Evolutionary conservation across 1,140 invertebrate genomes (phyloP).

Genomic region (Drosophila suzukii): DNA sequence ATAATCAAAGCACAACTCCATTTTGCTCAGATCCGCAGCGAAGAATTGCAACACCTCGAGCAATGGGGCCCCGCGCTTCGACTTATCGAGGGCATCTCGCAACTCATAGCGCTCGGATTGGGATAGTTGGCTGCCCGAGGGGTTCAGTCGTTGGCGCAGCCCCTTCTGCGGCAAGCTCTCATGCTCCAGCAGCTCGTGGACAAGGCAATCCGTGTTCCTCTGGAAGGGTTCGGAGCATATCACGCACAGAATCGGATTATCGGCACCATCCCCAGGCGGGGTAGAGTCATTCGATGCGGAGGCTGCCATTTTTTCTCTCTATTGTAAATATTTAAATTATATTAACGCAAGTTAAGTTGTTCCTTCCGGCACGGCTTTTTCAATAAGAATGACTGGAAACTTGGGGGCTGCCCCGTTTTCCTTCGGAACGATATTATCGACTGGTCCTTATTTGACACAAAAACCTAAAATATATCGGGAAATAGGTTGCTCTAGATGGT

Average conservation of each 20-base stretch:
- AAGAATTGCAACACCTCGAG: slow-evolving; percentile 43
- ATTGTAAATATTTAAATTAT: too few species aligned
- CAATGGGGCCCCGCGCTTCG: slow-evolving; percentile 41
- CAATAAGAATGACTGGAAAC: slow-evolving; percentile 10
- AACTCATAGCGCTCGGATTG: slow-evolving; percentile 49
- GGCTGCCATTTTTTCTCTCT: slow-evolving; percentile 40
- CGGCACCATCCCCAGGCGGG: background rate
- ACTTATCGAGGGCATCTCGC: slow-evolving; percentile 11
- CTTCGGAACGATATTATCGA: background rate
- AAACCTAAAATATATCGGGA: too few species aligned
- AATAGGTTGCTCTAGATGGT: too few species aligned
- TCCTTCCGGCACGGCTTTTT: slow-evolving; percentile 7
- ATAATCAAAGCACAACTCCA: slow-evolving; percentile 39
- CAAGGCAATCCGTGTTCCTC: slow-evolving; percentile 55
- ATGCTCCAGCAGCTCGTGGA: slow-evolving; percentile 63
- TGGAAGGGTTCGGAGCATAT: slow-evolving; percentile 53
- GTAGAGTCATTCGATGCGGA: slow-evolving; percentile 20
- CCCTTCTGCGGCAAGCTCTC: slow-evolving; percentile 50
- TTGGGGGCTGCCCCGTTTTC: slow-evolving; percentile 26
- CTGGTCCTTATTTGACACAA: too few species aligned
- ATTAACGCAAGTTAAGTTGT: too few species aligned
- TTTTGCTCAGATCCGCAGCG: slow-evolving; percentile 28
- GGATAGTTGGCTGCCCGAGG: slow-evolving; percentile 18
- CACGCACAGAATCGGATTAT: slow-evolving; percentile 43
- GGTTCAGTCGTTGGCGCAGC: slow-evolving; percentile 46